Percentiles rank a stretch among this genome's conserved stretches.
Evolutionary conservation across 2,888 invertebrate genomes (phyloP).

Genomic region (Desoria tigrina): DNA sequence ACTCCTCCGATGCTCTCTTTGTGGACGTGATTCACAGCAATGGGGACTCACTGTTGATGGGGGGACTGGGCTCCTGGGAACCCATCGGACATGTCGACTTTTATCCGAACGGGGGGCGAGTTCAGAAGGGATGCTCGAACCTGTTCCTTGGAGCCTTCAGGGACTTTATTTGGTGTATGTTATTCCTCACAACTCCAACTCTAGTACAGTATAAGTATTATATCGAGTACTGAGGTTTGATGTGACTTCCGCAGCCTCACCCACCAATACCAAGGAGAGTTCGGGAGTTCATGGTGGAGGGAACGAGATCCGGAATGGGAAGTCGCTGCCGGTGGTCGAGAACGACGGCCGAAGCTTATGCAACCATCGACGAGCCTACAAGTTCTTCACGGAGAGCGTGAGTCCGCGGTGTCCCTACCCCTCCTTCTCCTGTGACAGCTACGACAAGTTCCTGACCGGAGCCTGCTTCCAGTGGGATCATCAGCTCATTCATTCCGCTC

Average conservation of each 20-base stretch:
- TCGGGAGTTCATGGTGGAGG: neutral
- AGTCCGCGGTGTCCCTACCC: conserved; percentile 88
- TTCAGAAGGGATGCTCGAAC: conserved; percentile 89
- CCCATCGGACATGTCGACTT: conserved; percentile 88
- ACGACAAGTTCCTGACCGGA: conserved; percentile 79
- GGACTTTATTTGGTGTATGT: conserved; percentile 82
- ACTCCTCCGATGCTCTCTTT: conserved; percentile 80
- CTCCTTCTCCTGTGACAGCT: conserved; percentile 81
- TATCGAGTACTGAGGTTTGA: neutral
- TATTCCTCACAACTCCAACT: too few relatives aligned
- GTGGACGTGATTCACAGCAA: conserved; percentile 93
- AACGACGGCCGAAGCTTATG: conserved; percentile 84
- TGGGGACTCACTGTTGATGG: conserved; percentile 86
- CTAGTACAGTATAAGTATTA: neutral
- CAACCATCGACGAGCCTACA: conserved; percentile 89
- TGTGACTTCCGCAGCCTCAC: conserved; percentile 11
- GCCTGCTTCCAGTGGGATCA: conserved; percentile 71
- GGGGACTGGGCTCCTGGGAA: conserved; percentile 85
- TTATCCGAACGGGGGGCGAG: conserved; percentile 87
- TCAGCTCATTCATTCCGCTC: conserved; percentile 67
- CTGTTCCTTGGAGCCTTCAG: conserved; percentile 88
- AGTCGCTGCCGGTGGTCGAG: conserved; percentile 62
- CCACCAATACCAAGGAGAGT: neutral
- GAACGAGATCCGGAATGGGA: conserved; percentile 12
- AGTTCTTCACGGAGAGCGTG: conserved; percentile 91